A percentile compares a stretch with the other conserved stretches of the same genome.
These are phyloP conservation scores for Tachyglossus aculeatus DNA, from an alignment of 2,797 vertebrate species.

Conservation along the genomic window DNA sequence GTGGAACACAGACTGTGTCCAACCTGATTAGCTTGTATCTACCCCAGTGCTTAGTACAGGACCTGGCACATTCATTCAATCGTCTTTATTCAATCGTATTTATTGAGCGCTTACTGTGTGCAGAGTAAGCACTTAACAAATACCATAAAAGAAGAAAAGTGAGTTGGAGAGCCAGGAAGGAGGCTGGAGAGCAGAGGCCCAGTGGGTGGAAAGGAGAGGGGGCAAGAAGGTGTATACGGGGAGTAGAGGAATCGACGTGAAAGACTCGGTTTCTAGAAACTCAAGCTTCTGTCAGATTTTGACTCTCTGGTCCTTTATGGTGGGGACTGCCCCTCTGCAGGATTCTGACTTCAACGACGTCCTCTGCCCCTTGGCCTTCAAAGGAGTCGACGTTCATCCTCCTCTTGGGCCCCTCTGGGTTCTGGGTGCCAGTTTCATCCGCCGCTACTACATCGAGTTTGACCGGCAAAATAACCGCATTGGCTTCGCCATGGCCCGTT, in stretches of 20 bases:
- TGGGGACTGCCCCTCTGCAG: slow-evolving; percentile 69
- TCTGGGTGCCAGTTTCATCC: slow-evolving; percentile 93
- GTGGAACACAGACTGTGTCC: too few relatives aligned
- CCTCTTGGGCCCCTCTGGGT: slow-evolving; percentile 92
- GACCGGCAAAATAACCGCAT: slow-evolving; percentile 92
- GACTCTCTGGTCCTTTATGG: too few relatives aligned
- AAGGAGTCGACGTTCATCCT: slow-evolving; percentile 88
- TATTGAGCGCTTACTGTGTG: too few relatives aligned
- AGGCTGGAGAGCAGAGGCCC: not conserved
- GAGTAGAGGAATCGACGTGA: too few relatives aligned
- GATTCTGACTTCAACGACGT: slow-evolving; percentile 83
- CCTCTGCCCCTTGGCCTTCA: slow-evolving; percentile 87
- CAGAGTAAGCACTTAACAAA: too few relatives aligned
- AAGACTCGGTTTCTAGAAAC: not conserved
- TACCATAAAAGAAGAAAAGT: not conserved
- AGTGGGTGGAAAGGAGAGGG: not conserved
- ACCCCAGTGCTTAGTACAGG: too few relatives aligned
- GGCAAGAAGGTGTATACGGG: not conserved
- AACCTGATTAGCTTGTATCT: too few relatives aligned
- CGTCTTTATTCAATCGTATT: too few relatives aligned
- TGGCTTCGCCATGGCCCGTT: slow-evolving; percentile 91
- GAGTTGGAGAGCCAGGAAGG: not conserved
- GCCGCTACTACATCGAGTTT: slow-evolving; percentile 94
- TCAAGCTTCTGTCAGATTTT: accelerated
- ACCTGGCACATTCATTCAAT: too few relatives aligned